Conservation (phyloP, 2,888 invertebrate genomes). For the Tachina lurida region DNA sequence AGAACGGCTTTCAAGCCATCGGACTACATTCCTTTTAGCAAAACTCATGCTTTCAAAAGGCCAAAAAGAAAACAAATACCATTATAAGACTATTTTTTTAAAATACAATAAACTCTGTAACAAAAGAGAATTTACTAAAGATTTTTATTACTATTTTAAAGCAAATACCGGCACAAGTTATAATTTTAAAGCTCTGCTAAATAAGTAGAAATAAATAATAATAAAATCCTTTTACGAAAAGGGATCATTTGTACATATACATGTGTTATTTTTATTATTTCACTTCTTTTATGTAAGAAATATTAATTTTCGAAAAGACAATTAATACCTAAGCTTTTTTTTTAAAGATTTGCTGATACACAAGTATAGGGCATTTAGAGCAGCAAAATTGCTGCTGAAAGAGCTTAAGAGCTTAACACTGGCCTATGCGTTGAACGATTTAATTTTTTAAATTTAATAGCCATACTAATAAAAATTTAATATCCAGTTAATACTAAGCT, state of each 20-base stretch:
- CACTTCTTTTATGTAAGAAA: neutral
- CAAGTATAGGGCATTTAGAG: too few relatives aligned
- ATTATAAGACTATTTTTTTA: constrained; percentile 5
- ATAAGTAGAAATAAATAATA: neutral
- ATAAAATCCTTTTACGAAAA: neutral
- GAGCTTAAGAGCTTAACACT: too few relatives aligned
- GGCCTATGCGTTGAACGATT: too few relatives aligned
- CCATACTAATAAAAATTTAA: too few relatives aligned
- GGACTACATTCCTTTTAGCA: constrained; percentile 1
- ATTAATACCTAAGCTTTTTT: too few relatives aligned
- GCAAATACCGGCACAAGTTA: neutral
- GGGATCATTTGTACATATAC: neutral
- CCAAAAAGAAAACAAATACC: neutral
- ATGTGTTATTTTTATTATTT: neutral
- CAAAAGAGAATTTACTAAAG: neutral
- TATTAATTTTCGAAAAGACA: neutral
- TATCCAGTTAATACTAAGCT: too few relatives aligned
- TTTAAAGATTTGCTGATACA: too few relatives aligned
- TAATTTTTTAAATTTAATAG: too few relatives aligned
- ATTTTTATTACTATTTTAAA: too few relatives aligned
- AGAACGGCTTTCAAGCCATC: neutral
- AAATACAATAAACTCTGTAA: constrained; percentile 18
- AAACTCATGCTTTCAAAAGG: neutral
- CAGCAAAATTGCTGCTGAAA: too few relatives aligned
- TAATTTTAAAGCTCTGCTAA: neutral